These are phyloP conservation scores for Toxonevra muliebris DNA, from an alignment of 2,888 invertebrate species.

Conservation along the genomic window DNA sequence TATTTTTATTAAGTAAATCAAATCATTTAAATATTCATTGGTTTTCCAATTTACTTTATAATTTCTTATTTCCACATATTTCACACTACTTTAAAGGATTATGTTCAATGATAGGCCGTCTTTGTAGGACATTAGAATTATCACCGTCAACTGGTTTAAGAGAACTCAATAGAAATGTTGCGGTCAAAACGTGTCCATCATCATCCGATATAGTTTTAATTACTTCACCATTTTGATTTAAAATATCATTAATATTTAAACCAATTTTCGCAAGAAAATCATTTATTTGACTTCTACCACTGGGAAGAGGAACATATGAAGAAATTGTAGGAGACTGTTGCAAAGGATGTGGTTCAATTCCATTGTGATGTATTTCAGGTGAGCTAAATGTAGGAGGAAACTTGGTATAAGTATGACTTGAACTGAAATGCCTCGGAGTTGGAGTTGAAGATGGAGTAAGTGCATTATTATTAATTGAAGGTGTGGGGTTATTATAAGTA, in stretches of 20 bases:
- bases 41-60: background rate
- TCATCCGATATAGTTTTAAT: constrained; percentile 49
- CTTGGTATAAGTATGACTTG: background rate
- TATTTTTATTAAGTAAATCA: no score
- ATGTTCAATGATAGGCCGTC: no score
- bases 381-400: constrained; percentile 10
- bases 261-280: constrained; percentile 46
- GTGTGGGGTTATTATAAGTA: no score
- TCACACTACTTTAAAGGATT: no score
- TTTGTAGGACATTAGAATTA: no score
- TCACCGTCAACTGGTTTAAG: background rate
- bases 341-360: no score
- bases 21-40: no score
- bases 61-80: no score
- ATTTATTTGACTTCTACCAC: constrained; percentile 39
- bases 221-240: constrained; percentile 44
- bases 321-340: no score
- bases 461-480: no score
- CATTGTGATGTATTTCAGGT: background rate
- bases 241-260: constrained; percentile 44
- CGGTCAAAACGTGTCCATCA: constrained; percentile 50
- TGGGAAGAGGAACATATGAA: no score
- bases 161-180: constrained; percentile 47
- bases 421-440: background rate
- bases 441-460: background rate